phyloP scores from a whole-genome alignment of 2,888 invertebrate genomes.

The Cylindroiulus punctatus region DNA sequence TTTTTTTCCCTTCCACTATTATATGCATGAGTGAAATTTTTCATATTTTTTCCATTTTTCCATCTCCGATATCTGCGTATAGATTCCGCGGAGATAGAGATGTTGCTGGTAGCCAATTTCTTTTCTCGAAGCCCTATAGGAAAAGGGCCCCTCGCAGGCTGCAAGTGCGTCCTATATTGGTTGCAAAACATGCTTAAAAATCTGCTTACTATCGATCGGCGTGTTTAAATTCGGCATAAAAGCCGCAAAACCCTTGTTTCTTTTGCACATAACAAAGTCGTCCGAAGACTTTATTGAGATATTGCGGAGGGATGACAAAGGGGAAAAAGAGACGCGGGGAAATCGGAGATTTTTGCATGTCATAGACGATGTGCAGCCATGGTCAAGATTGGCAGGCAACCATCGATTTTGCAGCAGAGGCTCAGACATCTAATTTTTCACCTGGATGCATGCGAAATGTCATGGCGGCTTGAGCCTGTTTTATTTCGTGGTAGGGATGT shows the following conservation, averaged over 20 bases:
- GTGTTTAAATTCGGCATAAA: conserved; percentile 37
- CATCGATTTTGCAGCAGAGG: background rate
- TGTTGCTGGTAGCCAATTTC: conserved; percentile 27
- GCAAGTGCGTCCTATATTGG: conserved; percentile 33
- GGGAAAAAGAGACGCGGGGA: background rate
- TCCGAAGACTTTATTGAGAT: conserved; percentile 36
- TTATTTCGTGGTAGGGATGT: too few relatives aligned
- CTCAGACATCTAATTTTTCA: background rate
- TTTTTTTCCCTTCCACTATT: background rate
- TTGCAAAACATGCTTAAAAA: conserved; percentile 42
- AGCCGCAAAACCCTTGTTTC: conserved; percentile 42
- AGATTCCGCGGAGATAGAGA: background rate
- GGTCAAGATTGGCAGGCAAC: background rate
- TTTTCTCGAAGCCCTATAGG: background rate
- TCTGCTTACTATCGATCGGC: conserved; percentile 37
- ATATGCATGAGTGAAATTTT: conserved; percentile 42
- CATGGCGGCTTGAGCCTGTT: background rate
- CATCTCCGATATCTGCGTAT: background rate
- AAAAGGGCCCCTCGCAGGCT: background rate
- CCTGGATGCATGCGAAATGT: conserved; percentile 14
- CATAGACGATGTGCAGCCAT: background rate
- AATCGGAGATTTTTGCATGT: background rate
- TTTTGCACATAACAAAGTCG: conserved; percentile 38
- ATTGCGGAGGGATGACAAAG: conserved; percentile 26
- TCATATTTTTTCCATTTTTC: background rate